Percentiles rank a stretch among this genome's conserved stretches.
phyloP scores from a whole-genome alignment of 2,888 invertebrate species.

The Idaea straminata region DNA sequence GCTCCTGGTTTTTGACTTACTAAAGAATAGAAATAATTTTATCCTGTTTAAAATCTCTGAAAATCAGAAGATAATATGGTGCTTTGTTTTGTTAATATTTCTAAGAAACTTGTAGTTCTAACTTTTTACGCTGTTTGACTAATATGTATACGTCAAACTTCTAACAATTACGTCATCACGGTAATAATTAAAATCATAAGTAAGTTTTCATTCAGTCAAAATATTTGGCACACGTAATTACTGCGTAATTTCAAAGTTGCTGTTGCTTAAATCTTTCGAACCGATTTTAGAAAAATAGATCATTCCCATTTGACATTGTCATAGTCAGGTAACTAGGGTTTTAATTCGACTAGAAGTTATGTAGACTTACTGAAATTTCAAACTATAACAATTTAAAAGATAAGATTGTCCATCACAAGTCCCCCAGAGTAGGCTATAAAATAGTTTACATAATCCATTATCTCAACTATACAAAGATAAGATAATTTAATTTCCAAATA shows the following conservation, averaged over 20 bases:
- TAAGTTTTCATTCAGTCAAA: background rate
- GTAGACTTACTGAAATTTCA: background rate
- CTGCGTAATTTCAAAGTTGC: background rate
- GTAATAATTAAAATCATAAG: background rate
- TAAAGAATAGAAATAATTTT: background rate
- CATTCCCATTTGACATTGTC: too few species aligned
- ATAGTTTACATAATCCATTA: background rate
- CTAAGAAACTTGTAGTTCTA: background rate
- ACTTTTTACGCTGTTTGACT: background rate
- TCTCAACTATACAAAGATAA: background rate
- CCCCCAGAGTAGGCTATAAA: background rate
- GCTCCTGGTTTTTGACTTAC: background rate
- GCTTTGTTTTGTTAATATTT: background rate
- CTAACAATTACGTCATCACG: background rate
- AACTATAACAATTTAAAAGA: background rate
- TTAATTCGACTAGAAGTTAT: background rate
- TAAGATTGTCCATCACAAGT: background rate
- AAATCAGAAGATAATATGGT: background rate
- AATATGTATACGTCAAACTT: background rate
- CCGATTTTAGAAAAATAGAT: too few species aligned
- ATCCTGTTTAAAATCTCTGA: background rate
- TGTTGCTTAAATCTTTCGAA: too few species aligned
- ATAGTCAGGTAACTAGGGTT: too few species aligned
- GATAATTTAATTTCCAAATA: background rate
- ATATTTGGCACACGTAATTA: background rate